Evolutionary conservation across 92 coral and sea anemone species (phyloP).

Genomic region (Epizoanthus stellaris): DNA sequence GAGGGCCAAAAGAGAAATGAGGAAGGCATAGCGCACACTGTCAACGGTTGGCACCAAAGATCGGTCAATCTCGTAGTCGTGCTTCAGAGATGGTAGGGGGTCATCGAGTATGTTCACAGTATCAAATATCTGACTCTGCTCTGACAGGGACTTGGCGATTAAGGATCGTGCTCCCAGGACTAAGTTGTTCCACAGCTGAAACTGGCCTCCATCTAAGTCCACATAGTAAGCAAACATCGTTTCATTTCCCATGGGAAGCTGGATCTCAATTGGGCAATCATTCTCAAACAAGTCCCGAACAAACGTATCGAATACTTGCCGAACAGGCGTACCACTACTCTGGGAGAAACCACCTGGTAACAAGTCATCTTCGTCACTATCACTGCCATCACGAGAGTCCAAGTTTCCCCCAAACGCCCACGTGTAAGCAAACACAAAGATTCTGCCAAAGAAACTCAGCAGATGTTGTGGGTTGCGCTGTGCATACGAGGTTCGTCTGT

Average conservation of each 20-base stretch:
- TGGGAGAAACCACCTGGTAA: conserved; percentile 7
- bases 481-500: conserved; percentile 59
- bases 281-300: conserved; percentile 77
- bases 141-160: conserved; percentile 89
- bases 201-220: conserved; percentile 90
- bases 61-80: conserved; percentile 71
- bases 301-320: conserved; percentile 77
- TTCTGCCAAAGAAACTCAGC: conserved; percentile 69
- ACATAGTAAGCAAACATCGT: conserved; percentile 87
- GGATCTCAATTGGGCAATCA: conserved; percentile 54
- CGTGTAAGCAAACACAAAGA: conserved; percentile 91
- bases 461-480: conserved; percentile 75
- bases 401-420: conserved; percentile 94
- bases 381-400: conserved; percentile 51
- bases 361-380: conserved; percentile 64
- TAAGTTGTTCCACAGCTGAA: conserved; percentile 80
- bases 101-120: conserved; percentile 70
- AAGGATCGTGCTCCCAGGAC: conserved; percentile 88
- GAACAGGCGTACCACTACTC: conserved; percentile 25
- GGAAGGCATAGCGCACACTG: conserved; percentile 88
- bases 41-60: conserved; percentile 94
- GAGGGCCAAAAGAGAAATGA: conserved; percentile 77
- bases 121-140: conserved; percentile 81
- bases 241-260: conserved; percentile 75
- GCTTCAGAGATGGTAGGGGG: conserved; percentile 55